phyloP scores from a whole-genome alignment of 2,888 invertebrate genomes.

The Neuroscelio doddi region DNA sequence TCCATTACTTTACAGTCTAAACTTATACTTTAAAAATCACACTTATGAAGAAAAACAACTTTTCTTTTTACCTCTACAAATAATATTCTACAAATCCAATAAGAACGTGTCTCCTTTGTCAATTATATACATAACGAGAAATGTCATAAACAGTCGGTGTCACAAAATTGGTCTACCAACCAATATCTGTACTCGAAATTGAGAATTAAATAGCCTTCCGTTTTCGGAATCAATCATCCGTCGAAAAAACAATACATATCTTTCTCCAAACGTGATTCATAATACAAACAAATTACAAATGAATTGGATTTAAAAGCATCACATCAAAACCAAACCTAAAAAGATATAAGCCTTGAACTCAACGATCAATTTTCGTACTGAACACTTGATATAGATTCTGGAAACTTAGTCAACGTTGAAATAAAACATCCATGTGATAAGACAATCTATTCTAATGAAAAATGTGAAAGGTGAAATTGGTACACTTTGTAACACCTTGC shows the following conservation, averaged over 20 bases:
- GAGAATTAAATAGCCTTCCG: constrained; percentile 37
- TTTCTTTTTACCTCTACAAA: background rate
- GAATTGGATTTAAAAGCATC: constrained; percentile 9
- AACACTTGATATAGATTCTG: background rate
- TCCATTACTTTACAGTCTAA: constrained; percentile 11
- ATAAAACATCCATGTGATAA: background rate
- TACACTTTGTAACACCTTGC: constrained; percentile 1
- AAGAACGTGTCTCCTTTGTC: constrained; percentile 27
- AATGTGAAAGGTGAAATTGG: background rate
- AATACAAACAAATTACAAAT: constrained; percentile 27
- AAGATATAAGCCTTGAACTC: background rate
- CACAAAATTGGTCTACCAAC: constrained; percentile 47
- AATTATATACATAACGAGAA: constrained; percentile 33
- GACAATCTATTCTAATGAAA: constrained; percentile 4
- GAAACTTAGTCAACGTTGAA: background rate
- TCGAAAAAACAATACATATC: constrained; percentile 39
- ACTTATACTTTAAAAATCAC: constrained; percentile 1
- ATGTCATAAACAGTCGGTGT: constrained; percentile 40
- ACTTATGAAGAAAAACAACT: constrained; percentile 1
- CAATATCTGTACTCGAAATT: constrained; percentile 40
- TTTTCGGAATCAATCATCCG: constrained; percentile 37
- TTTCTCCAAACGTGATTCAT: constrained; percentile 30
- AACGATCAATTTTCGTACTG: background rate
- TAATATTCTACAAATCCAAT: constrained; percentile 18
- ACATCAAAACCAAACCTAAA: background rate